Percentiles rank a stretch among this genome's conserved stretches.
Evolutionary conservation across 2,888 invertebrate species (phyloP).

Genomic region (Saturnia japonica): DNA sequence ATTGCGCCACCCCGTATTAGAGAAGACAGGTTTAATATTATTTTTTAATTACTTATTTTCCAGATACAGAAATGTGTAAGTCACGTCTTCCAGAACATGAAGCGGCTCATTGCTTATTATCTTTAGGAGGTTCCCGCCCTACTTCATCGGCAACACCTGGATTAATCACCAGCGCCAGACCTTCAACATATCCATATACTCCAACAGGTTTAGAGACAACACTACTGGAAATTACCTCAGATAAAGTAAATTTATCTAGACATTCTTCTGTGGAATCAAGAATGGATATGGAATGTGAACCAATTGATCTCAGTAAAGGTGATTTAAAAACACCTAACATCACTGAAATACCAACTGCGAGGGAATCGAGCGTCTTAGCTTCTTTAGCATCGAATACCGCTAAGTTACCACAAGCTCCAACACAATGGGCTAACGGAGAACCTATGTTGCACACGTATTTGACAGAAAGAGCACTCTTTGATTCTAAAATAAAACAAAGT

Average conservation of each 20-base stretch:
- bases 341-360: constrained; percentile 83
- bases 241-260: constrained; percentile 52
- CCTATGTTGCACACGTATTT: constrained; percentile 87
- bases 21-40: background rate
- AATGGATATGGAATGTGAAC: constrained; percentile 76
- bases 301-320: constrained; percentile 76
- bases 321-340: constrained; percentile 62
- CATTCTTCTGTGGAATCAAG: constrained; percentile 55
- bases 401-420: constrained; percentile 80
- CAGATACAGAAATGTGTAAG: constrained; percentile 85
- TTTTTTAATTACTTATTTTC: constrained; percentile 29
- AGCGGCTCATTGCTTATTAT: constrained; percentile 91
- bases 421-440: constrained; percentile 82
- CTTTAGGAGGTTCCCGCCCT: constrained; percentile 84
- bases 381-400: constrained; percentile 84
- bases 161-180: constrained; percentile 82
- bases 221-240: constrained; percentile 49
- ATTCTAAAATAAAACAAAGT: constrained; percentile 87
- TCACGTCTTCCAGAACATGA: constrained; percentile 91
- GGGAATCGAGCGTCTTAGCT: constrained; percentile 83
- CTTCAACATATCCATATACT: constrained; percentile 86
- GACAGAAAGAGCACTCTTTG: constrained; percentile 86
- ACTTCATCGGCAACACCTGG: constrained; percentile 78
- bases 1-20: too few relatives aligned
- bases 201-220: constrained; percentile 61